phyloP scores from a whole-genome alignment of 2,888 invertebrate genomes.

The Glaucopsyche alexis region DNA sequence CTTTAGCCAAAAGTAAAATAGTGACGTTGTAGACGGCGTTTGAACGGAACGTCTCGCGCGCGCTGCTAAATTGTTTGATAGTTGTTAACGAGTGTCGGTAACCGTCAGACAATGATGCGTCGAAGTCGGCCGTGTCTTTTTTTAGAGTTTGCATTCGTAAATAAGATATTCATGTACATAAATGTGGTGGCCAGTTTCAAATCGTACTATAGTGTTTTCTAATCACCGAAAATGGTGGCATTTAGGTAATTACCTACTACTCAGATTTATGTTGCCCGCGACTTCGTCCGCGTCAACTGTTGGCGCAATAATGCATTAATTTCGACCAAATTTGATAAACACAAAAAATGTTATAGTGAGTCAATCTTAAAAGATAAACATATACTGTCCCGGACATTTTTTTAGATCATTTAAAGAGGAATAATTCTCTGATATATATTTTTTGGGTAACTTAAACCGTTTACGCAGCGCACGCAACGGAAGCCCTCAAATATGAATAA shows the following conservation, averaged over 20 bases:
- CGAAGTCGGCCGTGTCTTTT: slow-evolving; percentile 32
- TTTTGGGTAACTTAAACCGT: too few species aligned
- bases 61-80: slow-evolving; percentile 46
- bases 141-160: slow-evolving; percentile 47
- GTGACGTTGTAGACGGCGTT: slow-evolving; percentile 58
- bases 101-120: slow-evolving; percentile 26
- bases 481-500: too few species aligned
- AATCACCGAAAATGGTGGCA: slow-evolving; percentile 55
- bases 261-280: background rate
- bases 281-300: too few species aligned
- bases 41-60: slow-evolving; percentile 40
- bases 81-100: slow-evolving; percentile 16
- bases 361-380: too few species aligned
- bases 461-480: too few species aligned
- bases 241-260: slow-evolving; percentile 52
- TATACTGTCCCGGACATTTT: too few species aligned
- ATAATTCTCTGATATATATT: too few species aligned
- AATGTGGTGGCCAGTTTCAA: slow-evolving; percentile 49
- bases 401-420: too few species aligned
- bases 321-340: too few species aligned
- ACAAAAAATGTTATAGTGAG: too few species aligned
- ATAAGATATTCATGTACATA: slow-evolving; percentile 47
- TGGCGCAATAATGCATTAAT: too few species aligned
- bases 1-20: slow-evolving; percentile 65
- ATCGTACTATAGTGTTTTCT: slow-evolving; percentile 41